Conservation (phyloP, 1,140 invertebrate genomes). For the Pseudoatta argentina region DNA sequence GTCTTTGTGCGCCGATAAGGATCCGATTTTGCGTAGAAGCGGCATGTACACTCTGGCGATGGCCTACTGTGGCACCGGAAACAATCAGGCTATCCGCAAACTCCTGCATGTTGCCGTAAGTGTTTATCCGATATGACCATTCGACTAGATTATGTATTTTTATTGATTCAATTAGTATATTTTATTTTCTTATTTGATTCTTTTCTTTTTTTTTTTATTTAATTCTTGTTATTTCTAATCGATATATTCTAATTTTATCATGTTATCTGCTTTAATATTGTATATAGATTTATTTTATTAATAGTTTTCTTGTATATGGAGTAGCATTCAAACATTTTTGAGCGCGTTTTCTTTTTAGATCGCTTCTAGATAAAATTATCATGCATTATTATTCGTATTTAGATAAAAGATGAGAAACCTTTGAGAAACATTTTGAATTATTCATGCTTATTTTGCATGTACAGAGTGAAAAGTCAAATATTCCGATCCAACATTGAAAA, state of each 20-base stretch:
- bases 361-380: neutral
- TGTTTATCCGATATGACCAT: slow-evolving; percentile 59
- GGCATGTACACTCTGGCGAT: slow-evolving; percentile 99
- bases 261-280: neutral
- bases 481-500: no score
- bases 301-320: neutral
- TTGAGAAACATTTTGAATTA: neutral
- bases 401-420: neutral
- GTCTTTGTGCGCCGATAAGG: slow-evolving; percentile 94
- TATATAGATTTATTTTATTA: neutral
- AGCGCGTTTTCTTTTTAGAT: neutral
- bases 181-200: neutral
- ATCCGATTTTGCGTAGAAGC: slow-evolving; percentile 95
- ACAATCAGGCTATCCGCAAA: slow-evolving; percentile 97
- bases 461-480: no score
- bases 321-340: neutral
- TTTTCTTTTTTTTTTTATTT: neutral
- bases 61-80: slow-evolving; percentile 99
- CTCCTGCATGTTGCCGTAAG: slow-evolving; percentile 97
- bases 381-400: neutral
- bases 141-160: neutral
- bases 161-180: neutral
- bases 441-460: no score
- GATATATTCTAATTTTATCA: neutral
- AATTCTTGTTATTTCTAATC: neutral